These are phyloP conservation scores for Acleris holmiana DNA, from an alignment of 2,888 invertebrate species.

Conservation along the genomic window DNA sequence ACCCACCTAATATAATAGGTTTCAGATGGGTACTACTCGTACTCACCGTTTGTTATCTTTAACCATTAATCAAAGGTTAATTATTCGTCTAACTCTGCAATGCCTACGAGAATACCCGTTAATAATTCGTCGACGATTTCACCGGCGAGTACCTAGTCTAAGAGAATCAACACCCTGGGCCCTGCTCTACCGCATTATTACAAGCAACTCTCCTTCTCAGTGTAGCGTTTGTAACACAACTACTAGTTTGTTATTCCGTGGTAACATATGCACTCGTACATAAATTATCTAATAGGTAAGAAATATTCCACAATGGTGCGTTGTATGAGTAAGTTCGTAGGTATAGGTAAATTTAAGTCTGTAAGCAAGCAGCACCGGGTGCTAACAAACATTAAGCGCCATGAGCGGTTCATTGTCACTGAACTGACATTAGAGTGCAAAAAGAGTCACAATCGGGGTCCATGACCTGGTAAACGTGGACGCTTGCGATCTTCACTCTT, in stretches of 20 bases:
- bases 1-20: no score
- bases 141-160: no score
- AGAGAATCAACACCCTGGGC: no score
- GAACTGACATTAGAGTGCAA: constrained; percentile 47
- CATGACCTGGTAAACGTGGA: constrained; percentile 39
- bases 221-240: no score
- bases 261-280: constrained; percentile 3
- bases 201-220: constrained; percentile 14
- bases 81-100: no score
- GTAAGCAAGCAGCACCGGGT: constrained; percentile 16
- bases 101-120: background rate
- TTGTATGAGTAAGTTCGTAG: no score
- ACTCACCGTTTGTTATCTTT: no score
- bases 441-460: constrained; percentile 44
- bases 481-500: constrained; percentile 48
- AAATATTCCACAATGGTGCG: background rate
- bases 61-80: no score
- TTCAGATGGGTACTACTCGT: no score
- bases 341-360: no score
- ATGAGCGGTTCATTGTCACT: constrained; percentile 58
- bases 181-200: background rate
- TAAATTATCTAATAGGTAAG: constrained; percentile 18
- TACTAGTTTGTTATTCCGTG: no score
- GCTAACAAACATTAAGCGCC: background rate
- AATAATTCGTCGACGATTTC: constrained; percentile 18